Evolutionary conservation across 2,797 vertebrate genomes (phyloP), one percentile per base, ranked within the genome.

Genomic region (Hippoglossus hippoglossus): DNA sequence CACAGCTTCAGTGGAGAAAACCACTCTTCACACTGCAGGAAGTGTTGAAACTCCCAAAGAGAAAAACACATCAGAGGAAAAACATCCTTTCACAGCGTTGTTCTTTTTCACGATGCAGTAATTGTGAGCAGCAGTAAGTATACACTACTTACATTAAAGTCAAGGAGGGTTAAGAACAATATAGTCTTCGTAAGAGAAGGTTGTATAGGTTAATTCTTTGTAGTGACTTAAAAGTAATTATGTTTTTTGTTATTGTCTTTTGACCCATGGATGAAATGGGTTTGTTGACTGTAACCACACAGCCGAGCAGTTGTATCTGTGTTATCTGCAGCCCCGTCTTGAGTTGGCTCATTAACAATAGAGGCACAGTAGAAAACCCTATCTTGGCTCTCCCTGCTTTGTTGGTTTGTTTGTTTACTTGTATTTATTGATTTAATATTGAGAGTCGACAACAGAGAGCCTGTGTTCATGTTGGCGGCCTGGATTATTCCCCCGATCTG

Each of bases 391-490:
- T 36, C 18, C 4, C 34, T 52, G 76, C 46, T 81, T 81, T 68
- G 53, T 74, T 82, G 57, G 71, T 83, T 82, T 87, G 75, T 87
- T 87, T 87, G 77, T 87, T 87, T 83, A 76, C 71, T 83, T 69
- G 69, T 72, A 66, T 87, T 86, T 67, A 86, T 69, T 83, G 79
- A 87, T 87, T 83, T 83, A 83, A 81, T 89, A 73, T 70, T 67
- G 58, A 53, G 71, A 80, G 51, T 50, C 78, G 84, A 87, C 69
- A 74, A 68, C 75, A 68, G 28, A 36, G 59, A 71, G 58, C 24
- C 60, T 59, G 55, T 4, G 26, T 71, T 66, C 58, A 46, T 75
- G 67, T 65, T 61, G 54, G 15, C 21, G 69, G 72, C 79, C 74
- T 84, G 67, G 71, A 81, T 83, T 86, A 76, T 77, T 81, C 82